Percentiles rank a stretch among this genome's conserved stretches.
Evolutionary conservation across 1,140 invertebrate species (phyloP).

Genomic region (Brachionus angularis): DNA sequence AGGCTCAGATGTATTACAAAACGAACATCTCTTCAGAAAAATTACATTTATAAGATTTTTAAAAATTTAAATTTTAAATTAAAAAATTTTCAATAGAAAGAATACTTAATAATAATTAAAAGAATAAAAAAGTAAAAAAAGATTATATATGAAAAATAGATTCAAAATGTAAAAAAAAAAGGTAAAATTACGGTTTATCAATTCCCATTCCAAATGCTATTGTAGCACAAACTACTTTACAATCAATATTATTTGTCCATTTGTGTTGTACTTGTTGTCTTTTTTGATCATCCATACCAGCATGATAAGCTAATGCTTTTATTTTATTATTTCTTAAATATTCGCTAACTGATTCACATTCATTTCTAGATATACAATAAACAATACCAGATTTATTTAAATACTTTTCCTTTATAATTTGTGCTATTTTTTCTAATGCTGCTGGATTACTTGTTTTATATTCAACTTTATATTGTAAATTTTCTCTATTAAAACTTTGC

Average conservation of each 20-base stretch:
- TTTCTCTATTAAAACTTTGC: constrained; percentile 80
- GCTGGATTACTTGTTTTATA: constrained; percentile 65
- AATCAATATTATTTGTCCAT: constrained; percentile 71
- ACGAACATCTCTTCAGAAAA: constrained; percentile 56
- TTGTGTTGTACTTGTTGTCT: constrained; percentile 66
- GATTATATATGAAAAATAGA: not conserved
- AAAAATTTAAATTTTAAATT: constrained; percentile 55
- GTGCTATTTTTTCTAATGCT: constrained; percentile 67
- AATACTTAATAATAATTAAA: too few species aligned
- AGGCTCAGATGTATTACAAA: constrained; percentile 76
- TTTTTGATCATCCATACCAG: constrained; percentile 70
- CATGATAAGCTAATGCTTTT: constrained; percentile 73
- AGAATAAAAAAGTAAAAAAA: not conserved
- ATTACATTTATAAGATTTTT: constrained; percentile 55
- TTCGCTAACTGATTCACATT: constrained; percentile 69
- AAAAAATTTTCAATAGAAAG: too few species aligned
- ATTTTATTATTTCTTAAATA: constrained; percentile 68
- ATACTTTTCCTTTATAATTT: constrained; percentile 69
- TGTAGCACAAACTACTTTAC: constrained; percentile 79
- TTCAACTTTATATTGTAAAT: constrained; percentile 77
- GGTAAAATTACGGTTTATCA: constrained; percentile 75
- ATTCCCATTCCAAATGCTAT: constrained; percentile 98
- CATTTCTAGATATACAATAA: constrained; percentile 87
- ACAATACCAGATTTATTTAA: constrained; percentile 77
- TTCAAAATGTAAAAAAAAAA: constrained; percentile 70